Conservation (phyloP, 2,888 invertebrate species). For the Drosophila nr. medialis region DNA sequence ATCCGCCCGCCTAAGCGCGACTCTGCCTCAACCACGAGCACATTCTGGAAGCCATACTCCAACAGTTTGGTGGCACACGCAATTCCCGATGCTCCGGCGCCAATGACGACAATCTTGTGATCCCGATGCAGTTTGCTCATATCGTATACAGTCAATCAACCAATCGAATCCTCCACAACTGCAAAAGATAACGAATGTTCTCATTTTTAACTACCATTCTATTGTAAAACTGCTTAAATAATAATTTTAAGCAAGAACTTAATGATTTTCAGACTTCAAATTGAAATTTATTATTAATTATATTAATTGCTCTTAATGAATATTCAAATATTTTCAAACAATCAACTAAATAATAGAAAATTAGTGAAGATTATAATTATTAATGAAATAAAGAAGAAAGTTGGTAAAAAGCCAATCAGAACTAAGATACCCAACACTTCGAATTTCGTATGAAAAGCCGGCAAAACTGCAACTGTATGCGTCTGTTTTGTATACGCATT, state of each 20-base stretch:
- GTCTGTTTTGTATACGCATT: constrained; percentile 13
- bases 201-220: background rate
- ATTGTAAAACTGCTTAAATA: background rate
- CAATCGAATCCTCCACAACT: constrained; percentile 12
- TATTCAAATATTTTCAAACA: background rate
- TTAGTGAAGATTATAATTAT: background rate
- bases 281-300: no score
- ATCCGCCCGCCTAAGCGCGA: constrained; percentile 89
- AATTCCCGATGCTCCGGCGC: constrained; percentile 84
- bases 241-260: background rate
- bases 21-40: constrained; percentile 88
- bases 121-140: constrained; percentile 63
- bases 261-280: background rate
- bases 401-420: background rate
- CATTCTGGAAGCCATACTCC: constrained; percentile 85
- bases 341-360: background rate
- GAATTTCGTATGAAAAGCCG: constrained; percentile 31
- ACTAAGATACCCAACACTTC: background rate
- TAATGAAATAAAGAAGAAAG: background rate
- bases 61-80: constrained; percentile 85
- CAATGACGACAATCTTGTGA: constrained; percentile 83
- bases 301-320: background rate
- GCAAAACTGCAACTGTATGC: constrained; percentile 21
- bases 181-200: constrained; percentile 11
- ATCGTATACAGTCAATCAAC: constrained; percentile 8